These are phyloP conservation scores for Enteromius mattozi DNA, from an alignment of 2,797 vertebrate species.

Conservation along the genomic window DNA sequence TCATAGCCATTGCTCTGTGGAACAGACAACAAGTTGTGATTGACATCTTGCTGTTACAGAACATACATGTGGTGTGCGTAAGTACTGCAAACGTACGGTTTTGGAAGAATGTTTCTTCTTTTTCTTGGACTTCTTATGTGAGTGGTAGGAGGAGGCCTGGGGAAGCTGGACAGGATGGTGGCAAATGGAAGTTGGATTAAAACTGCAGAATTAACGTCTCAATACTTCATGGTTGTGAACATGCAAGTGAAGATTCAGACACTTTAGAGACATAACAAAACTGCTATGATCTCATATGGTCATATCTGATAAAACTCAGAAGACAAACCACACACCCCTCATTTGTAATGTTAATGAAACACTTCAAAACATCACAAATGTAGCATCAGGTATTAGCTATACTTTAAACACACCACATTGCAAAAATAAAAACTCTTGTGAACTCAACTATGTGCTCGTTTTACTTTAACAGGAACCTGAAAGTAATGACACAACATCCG, in stretches of 20 bases:
- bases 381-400: background rate
- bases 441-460: constrained; percentile 7
- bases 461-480: background rate
- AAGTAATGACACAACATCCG: constrained; percentile 6
- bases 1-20: constrained; percentile 85
- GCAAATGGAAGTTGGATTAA: constrained; percentile 9
- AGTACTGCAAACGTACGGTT: constrained; percentile 30
- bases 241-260: constrained; percentile 12
- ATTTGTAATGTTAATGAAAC: constrained; percentile 11
- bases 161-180: constrained; percentile 44
- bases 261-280: background rate
- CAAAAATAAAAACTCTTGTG: constrained; percentile 1
- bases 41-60: background rate
- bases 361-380: constrained; percentile 3
- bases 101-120: constrained; percentile 73
- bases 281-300: background rate
- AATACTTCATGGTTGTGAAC: background rate
- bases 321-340: background rate
- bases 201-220: background rate
- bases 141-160: constrained; percentile 68
- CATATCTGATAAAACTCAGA: background rate
- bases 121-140: constrained; percentile 72
- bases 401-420: constrained; percentile 15
- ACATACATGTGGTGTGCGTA: background rate
- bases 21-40: constrained; percentile 11